Base-by-base conservation (phyloP, 2,888 invertebrate species). In the Ormyrus labotus region DNA sequence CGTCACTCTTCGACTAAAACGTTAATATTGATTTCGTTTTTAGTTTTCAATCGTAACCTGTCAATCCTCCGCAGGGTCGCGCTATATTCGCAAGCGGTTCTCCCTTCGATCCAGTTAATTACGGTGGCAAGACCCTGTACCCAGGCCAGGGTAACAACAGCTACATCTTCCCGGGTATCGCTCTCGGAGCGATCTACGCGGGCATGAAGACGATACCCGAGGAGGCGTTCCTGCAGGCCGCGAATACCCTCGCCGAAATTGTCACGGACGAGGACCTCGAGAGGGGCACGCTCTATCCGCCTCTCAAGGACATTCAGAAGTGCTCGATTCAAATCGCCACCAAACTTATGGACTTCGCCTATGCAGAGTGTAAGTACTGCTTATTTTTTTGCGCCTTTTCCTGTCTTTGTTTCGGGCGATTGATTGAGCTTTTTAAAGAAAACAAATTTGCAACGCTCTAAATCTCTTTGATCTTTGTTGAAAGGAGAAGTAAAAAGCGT, bases 101-200 rank as follows among this genome's bases (percentile, higher is more conserved):
- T 48, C 99, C 99, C 11, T 99, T 99, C 92, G 94, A 94, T 70
- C 96, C 97, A 0, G 96, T 98, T 80, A 94, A 93, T 73, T 92
- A 95, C 80, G 94, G 96, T 84, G 97, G 97, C 0, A 95, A 96
- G 89, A 94, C 94, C 8, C 95, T 94, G 90, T 92, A 94, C 87
- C 98, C 99, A 0, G 99, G 99, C 0, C 99, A 99, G 92, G 99
- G 99, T 81, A 99, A 99, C 92, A 99, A 99, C 92, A 95, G 98
- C 0, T 99, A 99, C 92, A 97, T 99, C 91, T 98, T 98, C 94
- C 99, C 99, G 19, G 99, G 99, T 5, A 93, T 98, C 84, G 98
- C 98, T 47, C 93, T 99, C 65, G 99, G 96, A 83, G 95, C 96
- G 78, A 95, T 99, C 85, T 95, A 95, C 87, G 96, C 97, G 84